Percentiles rank a stretch among this genome's conserved stretches.
These are phyloP conservation scores for Sipha flava DNA, from an alignment of 1,140 invertebrate genomes.

Conservation along the genomic window DNA sequence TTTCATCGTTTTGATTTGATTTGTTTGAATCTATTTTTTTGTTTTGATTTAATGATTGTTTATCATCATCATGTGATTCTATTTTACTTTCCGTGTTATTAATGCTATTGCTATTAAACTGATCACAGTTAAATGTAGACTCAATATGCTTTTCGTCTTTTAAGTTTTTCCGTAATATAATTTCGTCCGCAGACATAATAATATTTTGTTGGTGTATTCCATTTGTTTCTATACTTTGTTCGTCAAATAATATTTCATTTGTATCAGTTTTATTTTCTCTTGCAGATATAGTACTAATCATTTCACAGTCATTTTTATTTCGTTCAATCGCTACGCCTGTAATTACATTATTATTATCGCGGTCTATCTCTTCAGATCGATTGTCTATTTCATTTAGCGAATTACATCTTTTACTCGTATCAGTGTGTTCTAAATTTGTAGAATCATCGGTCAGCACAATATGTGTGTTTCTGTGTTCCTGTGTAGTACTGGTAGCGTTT, in stretches of 20 bases:
- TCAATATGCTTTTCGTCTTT: background rate
- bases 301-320: background rate
- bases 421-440: background rate
- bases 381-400: background rate
- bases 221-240: too few relatives aligned
- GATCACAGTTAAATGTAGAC: background rate
- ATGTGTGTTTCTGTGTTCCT: background rate
- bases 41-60: background rate
- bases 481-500: background rate
- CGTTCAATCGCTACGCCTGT: background rate
- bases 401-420: background rate
- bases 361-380: background rate
- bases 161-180: background rate
- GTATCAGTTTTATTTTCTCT: background rate
- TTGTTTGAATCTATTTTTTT: background rate
- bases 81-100: background rate
- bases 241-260: too few relatives aligned
- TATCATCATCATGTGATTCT: background rate
- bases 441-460: background rate
- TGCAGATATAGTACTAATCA: too few relatives aligned
- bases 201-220: background rate
- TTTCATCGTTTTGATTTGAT: background rate
- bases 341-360: background rate
- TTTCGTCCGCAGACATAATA: background rate
- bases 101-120: background rate